Evolutionary conservation across 2,797 vertebrate species (phyloP).

Genomic region (Lycodopsis pacificus): DNA sequence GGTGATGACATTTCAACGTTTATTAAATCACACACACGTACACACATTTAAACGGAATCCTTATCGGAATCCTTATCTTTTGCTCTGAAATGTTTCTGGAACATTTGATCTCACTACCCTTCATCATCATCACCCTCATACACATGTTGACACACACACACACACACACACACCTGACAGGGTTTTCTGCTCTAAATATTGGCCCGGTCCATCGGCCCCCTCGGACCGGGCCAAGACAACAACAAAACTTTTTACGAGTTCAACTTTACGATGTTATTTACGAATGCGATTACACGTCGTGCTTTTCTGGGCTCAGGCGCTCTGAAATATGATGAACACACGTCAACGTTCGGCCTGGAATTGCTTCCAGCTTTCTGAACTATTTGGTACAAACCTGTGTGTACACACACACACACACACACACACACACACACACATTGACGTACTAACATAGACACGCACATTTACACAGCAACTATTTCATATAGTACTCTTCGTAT

Average conservation of each 20-base stretch:
- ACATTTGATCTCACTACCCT: conserved; percentile 53
- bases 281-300: conserved; percentile 67
- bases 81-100: conserved; percentile 42
- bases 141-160: background rate
- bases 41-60: conserved; percentile 6
- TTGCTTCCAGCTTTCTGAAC: conserved; percentile 69
- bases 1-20: conserved; percentile 36
- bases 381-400: conserved; percentile 41
- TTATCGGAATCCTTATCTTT: conserved; percentile 23
- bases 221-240: conserved; percentile 48
- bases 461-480: conserved; percentile 16
- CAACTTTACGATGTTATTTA: conserved; percentile 70
- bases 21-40: conserved; percentile 16
- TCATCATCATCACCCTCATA: conserved; percentile 1
- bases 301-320: conserved; percentile 48
- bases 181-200: conserved; percentile 25
- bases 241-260: conserved; percentile 56
- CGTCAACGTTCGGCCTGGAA: conserved; percentile 45
- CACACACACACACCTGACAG: conserved; percentile 15
- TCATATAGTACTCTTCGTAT: conserved; percentile 31
- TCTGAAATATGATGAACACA: conserved; percentile 69
- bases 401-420: background rate
- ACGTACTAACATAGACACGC: background rate
- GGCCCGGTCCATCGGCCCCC: background rate
- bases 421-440: background rate